Evolutionary conservation across 1,140 invertebrate species (phyloP).

Genomic region (Drosophila equinoxialis): DNA sequence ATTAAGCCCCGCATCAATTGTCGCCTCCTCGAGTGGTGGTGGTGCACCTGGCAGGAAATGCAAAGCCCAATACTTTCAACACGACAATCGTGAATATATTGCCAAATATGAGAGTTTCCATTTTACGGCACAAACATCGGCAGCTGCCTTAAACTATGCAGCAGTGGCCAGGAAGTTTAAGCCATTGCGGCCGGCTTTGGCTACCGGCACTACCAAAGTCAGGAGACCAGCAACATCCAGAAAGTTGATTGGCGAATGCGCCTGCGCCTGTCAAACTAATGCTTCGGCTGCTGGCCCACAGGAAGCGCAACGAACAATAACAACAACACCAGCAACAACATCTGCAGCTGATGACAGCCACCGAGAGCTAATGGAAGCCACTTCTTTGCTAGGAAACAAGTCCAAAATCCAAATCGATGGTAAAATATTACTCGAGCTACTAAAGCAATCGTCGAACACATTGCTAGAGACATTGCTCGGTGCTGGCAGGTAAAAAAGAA

Average conservation of each 20-base stretch:
- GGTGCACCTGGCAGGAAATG: constrained; percentile 46
- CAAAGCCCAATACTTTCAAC: constrained; percentile 74
- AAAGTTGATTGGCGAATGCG: constrained; percentile 51
- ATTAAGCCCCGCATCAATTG: constrained; percentile 5
- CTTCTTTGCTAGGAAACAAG: constrained; percentile 11
- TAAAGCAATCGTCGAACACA: constrained; percentile 68
- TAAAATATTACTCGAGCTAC: constrained; percentile 59
- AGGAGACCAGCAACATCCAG: constrained; percentile 60
- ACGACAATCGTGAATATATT: constrained; percentile 74
- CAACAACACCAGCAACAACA: neutral
- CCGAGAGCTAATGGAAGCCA: constrained; percentile 21
- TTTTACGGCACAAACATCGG: constrained; percentile 58
- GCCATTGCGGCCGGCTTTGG: constrained; percentile 69
- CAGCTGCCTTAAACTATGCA: constrained; percentile 70
- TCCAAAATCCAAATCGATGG: constrained; percentile 44
- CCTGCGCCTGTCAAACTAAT: constrained; percentile 57
- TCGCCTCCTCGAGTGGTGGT: neutral
- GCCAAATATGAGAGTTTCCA: constrained; percentile 69
- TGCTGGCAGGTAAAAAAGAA: constrained; percentile 61
- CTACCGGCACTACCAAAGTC: constrained; percentile 75
- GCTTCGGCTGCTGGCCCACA: constrained; percentile 20
- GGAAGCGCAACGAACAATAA: constrained; percentile 12
- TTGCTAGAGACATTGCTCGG: constrained; percentile 65
- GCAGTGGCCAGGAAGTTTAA: constrained; percentile 79
- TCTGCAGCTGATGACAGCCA: constrained; percentile 53